Evolutionary conservation across 2,797 vertebrate species (phyloP), one percentile per base, ranked within the genome.

Genomic region (Falco berigora): DNA sequence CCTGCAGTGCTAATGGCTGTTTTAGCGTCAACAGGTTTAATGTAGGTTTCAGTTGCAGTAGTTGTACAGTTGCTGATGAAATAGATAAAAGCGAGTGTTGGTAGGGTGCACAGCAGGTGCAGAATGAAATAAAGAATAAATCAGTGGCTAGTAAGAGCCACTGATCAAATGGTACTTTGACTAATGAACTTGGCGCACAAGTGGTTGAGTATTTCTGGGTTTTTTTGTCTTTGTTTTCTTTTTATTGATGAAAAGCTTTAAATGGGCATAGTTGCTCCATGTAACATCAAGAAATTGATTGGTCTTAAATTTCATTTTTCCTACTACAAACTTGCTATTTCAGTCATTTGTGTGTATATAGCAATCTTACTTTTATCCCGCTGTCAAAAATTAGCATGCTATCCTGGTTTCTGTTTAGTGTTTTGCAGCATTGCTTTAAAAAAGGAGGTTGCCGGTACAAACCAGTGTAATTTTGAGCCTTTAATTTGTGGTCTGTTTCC

Each of bases 1-100:
- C 88, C 92, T 91, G 92, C 90, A 68, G 88, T 8, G 84, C 78
- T 88, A 74, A 89, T 92, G 92, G 66, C 72, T 94, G 56, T 79
- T 93, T 30, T 53, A 77, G 49, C 80, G 85, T 92, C 80, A 64
- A 58, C 88, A 77, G 86, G 74, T 92, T 81, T 87, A 64, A 67
- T 76, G 13, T 1, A 52, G 91, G 69, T 93, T 82, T 86, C 36
- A 44, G 1, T 64, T 53, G 76, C 79, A 36, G 50, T 40, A 68
- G 52, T 74, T 3, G 2, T 64, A 61, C 46, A 27, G 68, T 78
- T 72, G 53, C 77, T 95, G 90, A 93, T 92, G 78, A 80, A 92
- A 72, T 3, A 80, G 80, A 69, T 89, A 87, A 97, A 94, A 96
- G 86, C 1, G 3, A 62, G 42, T 36, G 32, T 81, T 95, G 86